phyloP scores from a whole-genome alignment of 2,797 vertebrate genomes.

The Smutsia temminckii region DNA sequence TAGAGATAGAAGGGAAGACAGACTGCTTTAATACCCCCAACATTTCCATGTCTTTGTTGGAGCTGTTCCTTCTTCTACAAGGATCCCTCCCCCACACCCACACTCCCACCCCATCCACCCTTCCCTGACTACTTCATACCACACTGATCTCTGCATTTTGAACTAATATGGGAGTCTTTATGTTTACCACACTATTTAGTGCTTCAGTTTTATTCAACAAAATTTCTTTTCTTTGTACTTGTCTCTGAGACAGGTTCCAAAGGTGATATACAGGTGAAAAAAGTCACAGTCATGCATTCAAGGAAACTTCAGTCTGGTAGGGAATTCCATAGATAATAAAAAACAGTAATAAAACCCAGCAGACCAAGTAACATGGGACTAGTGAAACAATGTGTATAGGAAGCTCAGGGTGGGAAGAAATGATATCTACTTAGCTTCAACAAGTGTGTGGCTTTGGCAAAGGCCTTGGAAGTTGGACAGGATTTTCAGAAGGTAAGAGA shows the following conservation, averaged over 20 bases:
- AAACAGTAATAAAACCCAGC: not conserved
- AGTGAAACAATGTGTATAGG: not conserved
- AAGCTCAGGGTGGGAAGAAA: not conserved
- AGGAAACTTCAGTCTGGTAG: not conserved
- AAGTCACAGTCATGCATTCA: not conserved
- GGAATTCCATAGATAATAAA: not conserved
- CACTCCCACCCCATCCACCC: not conserved
- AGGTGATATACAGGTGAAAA: not conserved
- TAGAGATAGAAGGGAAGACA: not conserved
- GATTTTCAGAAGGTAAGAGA: not conserved
- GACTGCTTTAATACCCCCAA: not conserved
- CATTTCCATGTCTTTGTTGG: not conserved
- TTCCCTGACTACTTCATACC: not conserved
- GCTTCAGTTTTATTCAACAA: slow-evolving; percentile 37
- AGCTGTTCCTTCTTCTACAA: not conserved
- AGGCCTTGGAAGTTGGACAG: not conserved
- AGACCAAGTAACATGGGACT: not conserved
- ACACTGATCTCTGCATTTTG: slow-evolving; percentile 10
- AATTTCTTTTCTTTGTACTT: slow-evolving; percentile 29
- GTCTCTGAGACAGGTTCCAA: slow-evolving; percentile 17
- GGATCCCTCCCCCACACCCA: not conserved
- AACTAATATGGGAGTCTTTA: not conserved
- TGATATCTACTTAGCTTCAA: not conserved
- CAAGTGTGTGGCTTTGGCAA: not conserved
- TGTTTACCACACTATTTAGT: not conserved